Conservation (phyloP, 2,797 vertebrate genomes). For the Chaenodraco wilsoni region DNA sequence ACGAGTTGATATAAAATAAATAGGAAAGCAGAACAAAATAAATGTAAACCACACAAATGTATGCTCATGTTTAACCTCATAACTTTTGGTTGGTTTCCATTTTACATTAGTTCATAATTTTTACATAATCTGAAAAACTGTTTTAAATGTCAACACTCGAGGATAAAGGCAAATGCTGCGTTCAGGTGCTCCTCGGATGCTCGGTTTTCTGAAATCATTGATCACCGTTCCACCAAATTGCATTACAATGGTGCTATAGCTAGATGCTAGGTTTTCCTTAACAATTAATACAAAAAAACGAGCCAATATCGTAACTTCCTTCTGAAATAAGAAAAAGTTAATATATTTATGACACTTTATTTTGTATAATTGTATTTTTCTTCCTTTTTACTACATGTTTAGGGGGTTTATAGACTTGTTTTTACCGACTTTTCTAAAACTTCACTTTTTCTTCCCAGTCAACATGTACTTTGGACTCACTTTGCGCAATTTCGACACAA, state of each 20-base stretch:
- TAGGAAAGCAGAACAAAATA: background rate
- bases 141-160: background rate
- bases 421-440: background rate
- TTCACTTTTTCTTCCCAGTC: background rate
- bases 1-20: background rate
- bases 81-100: background rate
- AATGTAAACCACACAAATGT: background rate
- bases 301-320: no score
- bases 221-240: no score
- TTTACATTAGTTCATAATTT: background rate
- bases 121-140: background rate
- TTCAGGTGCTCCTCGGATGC: no score
- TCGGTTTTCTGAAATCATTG: no score
- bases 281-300: no score
- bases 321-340: background rate
- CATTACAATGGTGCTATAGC: no score
- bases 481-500: background rate
- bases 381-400: background rate
- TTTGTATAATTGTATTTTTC: background rate
- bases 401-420: background rate
- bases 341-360: background rate
- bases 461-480: background rate
- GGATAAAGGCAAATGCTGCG: no score
- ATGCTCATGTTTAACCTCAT: no score
- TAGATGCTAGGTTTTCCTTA: no score